A percentile compares a stretch with the other conserved stretches of the same genome.
Conservation (phyloP, 2,113 vertebrate species). For the Ochotona princeps region DNA sequence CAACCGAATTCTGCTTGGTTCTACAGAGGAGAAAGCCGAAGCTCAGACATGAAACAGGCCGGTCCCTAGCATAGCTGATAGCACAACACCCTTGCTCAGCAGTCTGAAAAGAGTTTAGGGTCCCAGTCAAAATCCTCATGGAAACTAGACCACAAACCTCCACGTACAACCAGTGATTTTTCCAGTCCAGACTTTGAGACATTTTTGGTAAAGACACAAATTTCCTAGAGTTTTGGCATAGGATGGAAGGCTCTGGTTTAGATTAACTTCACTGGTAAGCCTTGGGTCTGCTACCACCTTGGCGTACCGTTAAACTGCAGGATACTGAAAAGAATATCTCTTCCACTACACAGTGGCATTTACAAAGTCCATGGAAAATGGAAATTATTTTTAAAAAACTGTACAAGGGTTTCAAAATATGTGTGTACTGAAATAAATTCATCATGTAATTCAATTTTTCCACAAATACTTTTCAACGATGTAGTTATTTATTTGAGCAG, state of each 20-base stretch:
- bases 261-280: neutral
- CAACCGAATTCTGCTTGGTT: neutral
- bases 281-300: neutral
- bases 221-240: slow-evolving; percentile 3
- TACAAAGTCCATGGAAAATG: too few relatives aligned
- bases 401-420: too few relatives aligned
- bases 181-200: neutral
- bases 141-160: slow-evolving; percentile 44
- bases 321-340: neutral
- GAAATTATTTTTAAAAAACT: too few relatives aligned
- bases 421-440: too few relatives aligned
- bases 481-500: too few relatives aligned
- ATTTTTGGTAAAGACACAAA: neutral
- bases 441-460: too few relatives aligned
- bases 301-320: neutral
- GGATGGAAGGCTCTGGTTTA: neutral
- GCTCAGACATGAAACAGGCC: neutral
- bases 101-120: neutral
- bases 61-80: neutral
- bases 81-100: neutral
- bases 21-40: neutral
- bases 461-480: too few relatives aligned
- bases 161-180: neutral
- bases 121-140: neutral
- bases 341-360: neutral